Percentiles rank a stretch among this genome's conserved stretches.
Evolutionary conservation across 2,797 vertebrate species (phyloP).

Genomic region (Lates japonicus): DNA sequence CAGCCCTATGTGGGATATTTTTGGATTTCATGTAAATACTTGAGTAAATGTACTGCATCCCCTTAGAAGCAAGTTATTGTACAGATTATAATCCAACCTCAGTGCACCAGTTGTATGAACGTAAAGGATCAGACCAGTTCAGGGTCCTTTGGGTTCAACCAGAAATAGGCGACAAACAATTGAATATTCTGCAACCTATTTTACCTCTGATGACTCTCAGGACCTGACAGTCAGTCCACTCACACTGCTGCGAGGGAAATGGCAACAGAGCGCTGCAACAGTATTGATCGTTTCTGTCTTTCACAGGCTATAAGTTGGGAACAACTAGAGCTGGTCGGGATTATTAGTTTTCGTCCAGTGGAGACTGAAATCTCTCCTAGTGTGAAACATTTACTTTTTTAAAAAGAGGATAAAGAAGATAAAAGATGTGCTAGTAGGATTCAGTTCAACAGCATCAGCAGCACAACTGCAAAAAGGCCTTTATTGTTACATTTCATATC

Average conservation of each 20-base stretch:
- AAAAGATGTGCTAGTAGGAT: conserved; percentile 37
- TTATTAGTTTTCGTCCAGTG: conserved; percentile 32
- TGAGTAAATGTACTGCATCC: too few species aligned
- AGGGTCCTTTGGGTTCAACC: conserved; percentile 47
- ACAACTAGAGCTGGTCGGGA: conserved; percentile 27
- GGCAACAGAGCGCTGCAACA: conserved; percentile 45
- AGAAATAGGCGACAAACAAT: not conserved
- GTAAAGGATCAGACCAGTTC: conserved; percentile 37
- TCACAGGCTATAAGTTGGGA: conserved; percentile 57
- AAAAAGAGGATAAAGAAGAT: conserved; percentile 6
- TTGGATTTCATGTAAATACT: too few species aligned
- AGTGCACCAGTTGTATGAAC: conserved; percentile 13
- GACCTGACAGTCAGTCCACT: conserved; percentile 24
- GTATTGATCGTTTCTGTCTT: conserved; percentile 68
- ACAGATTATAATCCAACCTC: not conserved
- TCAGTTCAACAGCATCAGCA: not conserved
- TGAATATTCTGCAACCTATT: conserved; percentile 34
- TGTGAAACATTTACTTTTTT: not conserved
- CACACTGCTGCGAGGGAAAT: conserved; percentile 70
- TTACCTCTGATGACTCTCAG: conserved; percentile 48
- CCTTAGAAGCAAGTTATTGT: too few species aligned
- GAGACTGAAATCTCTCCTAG: conserved; percentile 1
- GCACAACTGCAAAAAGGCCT: conserved; percentile 30
- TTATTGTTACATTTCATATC: conserved; percentile 47
- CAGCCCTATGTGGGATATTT: too few species aligned